phyloP scores from a whole-genome alignment of 2,888 invertebrate genomes.

The Apamea crenata region DNA sequence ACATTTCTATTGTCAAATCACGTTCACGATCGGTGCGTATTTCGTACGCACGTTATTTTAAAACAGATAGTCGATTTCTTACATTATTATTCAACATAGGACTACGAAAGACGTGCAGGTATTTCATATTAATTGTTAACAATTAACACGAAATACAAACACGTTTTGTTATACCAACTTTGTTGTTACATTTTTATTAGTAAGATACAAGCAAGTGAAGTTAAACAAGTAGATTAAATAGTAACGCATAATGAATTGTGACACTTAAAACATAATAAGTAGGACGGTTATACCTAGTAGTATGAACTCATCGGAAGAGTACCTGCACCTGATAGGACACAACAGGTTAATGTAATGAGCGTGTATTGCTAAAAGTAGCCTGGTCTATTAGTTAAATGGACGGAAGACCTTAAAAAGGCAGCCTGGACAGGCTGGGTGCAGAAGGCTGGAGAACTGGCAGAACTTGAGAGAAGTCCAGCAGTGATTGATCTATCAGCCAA shows the following conservation, averaged over 20 bases:
- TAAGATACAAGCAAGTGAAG: conserved; percentile 11
- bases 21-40: conserved; percentile 36
- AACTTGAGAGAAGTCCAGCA: background rate
- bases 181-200: conserved; percentile 41
- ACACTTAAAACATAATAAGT: conserved; percentile 8
- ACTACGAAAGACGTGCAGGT: conserved; percentile 9
- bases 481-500: background rate
- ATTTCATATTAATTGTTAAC: conserved; percentile 20
- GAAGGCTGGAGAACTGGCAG: background rate
- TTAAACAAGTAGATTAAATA: conserved; percentile 19
- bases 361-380: background rate
- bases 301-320: conserved; percentile 16
- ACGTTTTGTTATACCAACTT: conserved; percentile 51
- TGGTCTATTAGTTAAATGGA: background rate
- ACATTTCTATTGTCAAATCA: conserved; percentile 55
- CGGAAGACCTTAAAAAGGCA: background rate
- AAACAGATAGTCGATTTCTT: conserved; percentile 60
- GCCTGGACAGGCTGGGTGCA: background rate
- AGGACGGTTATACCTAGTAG: background rate
- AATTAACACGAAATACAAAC: conserved; percentile 61
- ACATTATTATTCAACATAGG: conserved; percentile 63
- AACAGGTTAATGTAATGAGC: background rate
- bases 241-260: conserved; percentile 21
- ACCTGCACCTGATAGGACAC: background rate
- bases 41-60: conserved; percentile 47